Evolutionary conservation across 2,113 vertebrate genomes (phyloP).

Genomic region (Marcusenius ussheri): DNA sequence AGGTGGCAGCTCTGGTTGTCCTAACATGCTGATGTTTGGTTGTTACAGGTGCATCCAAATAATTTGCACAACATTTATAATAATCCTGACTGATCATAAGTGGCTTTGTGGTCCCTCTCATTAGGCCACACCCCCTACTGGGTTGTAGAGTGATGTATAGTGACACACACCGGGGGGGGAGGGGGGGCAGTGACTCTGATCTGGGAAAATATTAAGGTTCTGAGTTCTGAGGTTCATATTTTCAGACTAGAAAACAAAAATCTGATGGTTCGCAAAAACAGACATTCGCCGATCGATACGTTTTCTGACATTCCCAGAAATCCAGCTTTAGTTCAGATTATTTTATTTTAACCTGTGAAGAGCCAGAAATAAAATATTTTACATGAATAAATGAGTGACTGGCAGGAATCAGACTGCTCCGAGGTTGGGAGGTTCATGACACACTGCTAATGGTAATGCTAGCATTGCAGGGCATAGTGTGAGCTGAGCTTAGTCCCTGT

Average conservation of each 20-base stretch:
- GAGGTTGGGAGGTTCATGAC: neutral
- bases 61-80: conserved; percentile 7
- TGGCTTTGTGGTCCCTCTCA: neutral
- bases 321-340: neutral
- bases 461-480: neutral
- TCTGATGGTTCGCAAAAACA: neutral
- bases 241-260: neutral
- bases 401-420: neutral
- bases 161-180: neutral
- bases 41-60: conserved; percentile 43
- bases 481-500: neutral
- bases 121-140: neutral
- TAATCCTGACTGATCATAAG: neutral
- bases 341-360: neutral
- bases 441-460: neutral
- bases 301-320: neutral
- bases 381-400: neutral
- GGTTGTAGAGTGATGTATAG: neutral
- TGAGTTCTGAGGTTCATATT: neutral
- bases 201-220: neutral
- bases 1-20: conserved; percentile 36
- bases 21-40: conserved; percentile 37
- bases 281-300: neutral
- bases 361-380: neutral
- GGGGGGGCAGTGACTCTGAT: neutral